A percentile compares a stretch with the other conserved stretches of the same genome.
Evolutionary conservation across 2,888 invertebrate species (phyloP).

Genomic region (Amiota communis): DNA sequence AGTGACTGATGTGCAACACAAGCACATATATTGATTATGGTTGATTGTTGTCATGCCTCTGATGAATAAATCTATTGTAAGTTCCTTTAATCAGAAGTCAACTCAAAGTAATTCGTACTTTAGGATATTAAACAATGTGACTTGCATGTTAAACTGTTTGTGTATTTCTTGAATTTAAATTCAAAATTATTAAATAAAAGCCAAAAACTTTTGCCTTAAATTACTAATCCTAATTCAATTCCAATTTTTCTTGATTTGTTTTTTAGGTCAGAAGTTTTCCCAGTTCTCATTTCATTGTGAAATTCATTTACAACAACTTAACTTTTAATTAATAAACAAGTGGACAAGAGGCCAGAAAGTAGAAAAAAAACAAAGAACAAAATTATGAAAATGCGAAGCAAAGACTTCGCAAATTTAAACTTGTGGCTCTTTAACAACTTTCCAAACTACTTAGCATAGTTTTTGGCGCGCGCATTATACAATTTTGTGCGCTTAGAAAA

Average conservation of each 20-base stretch:
- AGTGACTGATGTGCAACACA: not conserved
- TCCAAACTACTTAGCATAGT: conserved; percentile 47
- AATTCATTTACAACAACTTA: not conserved
- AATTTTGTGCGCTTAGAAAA: conserved; percentile 44
- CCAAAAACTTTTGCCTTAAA: too few relatives aligned
- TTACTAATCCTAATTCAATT: not conserved
- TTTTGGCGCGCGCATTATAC: conserved; percentile 54
- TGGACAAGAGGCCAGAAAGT: conserved; percentile 2
- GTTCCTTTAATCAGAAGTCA: too few relatives aligned
- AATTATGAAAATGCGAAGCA: not conserved
- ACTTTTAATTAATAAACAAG: conserved; percentile 24
- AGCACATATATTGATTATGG: too few relatives aligned
- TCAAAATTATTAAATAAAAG: too few relatives aligned
- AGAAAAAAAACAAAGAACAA: conserved; percentile 10
- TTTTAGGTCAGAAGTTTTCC: conserved; percentile 3
- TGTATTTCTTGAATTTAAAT: too few relatives aligned
- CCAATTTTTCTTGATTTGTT: not conserved
- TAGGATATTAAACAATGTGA: too few relatives aligned
- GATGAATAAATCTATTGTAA: too few relatives aligned
- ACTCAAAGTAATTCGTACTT: too few relatives aligned
- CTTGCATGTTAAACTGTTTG: too few relatives aligned
- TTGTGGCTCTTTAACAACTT: conserved; percentile 12
- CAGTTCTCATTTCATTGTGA: not conserved
- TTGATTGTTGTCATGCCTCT: too few relatives aligned
- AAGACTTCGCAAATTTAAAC: not conserved